Evolutionary conservation across 2,888 invertebrate species (phyloP).

Genomic region (Byasa hedistus): DNA sequence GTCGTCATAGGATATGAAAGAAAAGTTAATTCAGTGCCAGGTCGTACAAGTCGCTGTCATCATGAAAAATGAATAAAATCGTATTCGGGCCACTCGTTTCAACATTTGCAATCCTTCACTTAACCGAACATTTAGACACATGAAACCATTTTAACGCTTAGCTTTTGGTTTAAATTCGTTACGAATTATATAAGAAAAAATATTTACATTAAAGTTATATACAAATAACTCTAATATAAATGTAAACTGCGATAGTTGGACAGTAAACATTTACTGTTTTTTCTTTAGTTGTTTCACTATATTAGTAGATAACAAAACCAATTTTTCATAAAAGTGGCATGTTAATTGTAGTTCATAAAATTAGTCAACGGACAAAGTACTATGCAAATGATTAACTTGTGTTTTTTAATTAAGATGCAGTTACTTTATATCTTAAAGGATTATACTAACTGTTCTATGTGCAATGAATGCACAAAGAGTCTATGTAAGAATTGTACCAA

Average conservation of each 20-base stretch:
- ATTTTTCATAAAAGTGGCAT: too few relatives aligned
- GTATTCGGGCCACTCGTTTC: conserved; percentile 64
- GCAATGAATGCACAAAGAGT: neutral
- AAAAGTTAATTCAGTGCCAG: conserved; percentile 71
- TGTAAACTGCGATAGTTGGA: too few relatives aligned
- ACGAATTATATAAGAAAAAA: neutral
- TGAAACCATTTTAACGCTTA: neutral
- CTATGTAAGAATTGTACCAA: conserved; percentile 9
- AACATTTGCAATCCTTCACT: conserved; percentile 49
- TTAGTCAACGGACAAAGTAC: too few relatives aligned
- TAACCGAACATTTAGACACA: conserved; percentile 33
- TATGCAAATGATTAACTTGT: too few relatives aligned
- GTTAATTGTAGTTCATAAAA: too few relatives aligned
- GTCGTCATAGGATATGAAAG: conserved; percentile 55
- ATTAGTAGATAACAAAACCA: too few relatives aligned
- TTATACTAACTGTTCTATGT: conserved; percentile 1
- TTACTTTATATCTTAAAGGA: neutral
- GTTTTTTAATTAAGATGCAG: too few relatives aligned
- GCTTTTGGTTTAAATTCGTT: neutral
- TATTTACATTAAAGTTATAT: too few relatives aligned
- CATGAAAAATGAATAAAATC: conserved; percentile 77
- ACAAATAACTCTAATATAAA: too few relatives aligned
- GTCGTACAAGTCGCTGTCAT: conserved; percentile 69
- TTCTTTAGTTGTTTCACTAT: too few relatives aligned
- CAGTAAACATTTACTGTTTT: too few relatives aligned